A percentile compares a stretch with the other conserved stretches of the same genome.
Conservation (phyloP, 1,140 invertebrate genomes). For the Lepidostoma basale region DNA sequence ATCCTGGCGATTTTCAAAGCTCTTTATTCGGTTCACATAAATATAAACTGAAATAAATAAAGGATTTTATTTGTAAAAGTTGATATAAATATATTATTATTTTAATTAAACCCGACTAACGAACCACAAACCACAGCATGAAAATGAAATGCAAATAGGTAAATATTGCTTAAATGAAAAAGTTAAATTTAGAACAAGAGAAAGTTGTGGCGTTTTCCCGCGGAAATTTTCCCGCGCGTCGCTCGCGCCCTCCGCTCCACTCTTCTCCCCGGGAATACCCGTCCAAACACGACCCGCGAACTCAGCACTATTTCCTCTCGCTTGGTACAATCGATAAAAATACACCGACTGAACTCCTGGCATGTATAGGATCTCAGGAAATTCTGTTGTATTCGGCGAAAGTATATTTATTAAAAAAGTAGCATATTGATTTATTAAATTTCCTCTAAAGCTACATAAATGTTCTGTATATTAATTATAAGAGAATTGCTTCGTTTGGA, state of each 20-base stretch:
- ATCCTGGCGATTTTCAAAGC: too few relatives aligned
- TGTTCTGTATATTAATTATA: too few relatives aligned
- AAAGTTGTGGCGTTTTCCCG: background rate
- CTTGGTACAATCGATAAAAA: conserved; percentile 42
- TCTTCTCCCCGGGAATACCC: conserved; percentile 23
- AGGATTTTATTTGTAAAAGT: too few relatives aligned
- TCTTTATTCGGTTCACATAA: too few relatives aligned
- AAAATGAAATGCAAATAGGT: background rate
- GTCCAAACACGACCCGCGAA: conserved; percentile 40
- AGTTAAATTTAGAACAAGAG: background rate
- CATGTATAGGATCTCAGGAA: conserved; percentile 21
- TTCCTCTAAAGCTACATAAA: too few relatives aligned
- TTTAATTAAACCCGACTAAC: too few relatives aligned
- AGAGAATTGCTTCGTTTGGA: too few relatives aligned
- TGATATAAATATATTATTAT: too few relatives aligned
- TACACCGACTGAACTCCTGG: conserved; percentile 13
- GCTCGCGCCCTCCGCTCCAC: background rate
- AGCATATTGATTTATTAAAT: too few relatives aligned
- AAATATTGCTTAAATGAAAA: background rate
- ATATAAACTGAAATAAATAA: too few relatives aligned
- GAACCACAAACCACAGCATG: background rate
- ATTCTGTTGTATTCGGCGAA: too few relatives aligned
- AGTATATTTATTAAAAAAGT: too few relatives aligned
- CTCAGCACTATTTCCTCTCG: conserved; percentile 43
- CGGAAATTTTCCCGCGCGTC: background rate